Evolutionary conservation across 2,113 vertebrate species (phyloP).

Genomic region (Sceloporus tristichus): DNA sequence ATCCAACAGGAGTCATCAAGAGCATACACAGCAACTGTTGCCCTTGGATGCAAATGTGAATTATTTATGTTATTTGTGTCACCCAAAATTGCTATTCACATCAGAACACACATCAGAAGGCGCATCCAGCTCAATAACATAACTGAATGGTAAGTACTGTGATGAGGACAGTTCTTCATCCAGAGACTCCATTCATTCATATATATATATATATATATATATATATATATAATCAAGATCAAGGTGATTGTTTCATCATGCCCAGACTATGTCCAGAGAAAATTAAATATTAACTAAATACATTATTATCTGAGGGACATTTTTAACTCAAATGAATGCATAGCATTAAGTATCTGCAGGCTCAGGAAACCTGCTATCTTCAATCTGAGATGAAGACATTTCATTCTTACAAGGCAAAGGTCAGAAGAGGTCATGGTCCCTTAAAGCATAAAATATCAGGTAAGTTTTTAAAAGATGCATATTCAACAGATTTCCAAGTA

Average conservation of each 20-base stretch:
- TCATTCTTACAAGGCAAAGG: slow-evolving; percentile 1
- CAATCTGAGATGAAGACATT: slow-evolving; percentile 9
- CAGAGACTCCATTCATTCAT: too few relatives aligned
- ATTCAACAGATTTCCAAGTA: slow-evolving; percentile 47
- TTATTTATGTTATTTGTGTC: too few relatives aligned
- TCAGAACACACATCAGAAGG: too few relatives aligned
- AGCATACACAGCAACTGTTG: too few relatives aligned
- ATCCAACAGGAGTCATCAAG: too few relatives aligned
- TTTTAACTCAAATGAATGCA: slow-evolving; percentile 16
- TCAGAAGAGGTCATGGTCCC: neutral
- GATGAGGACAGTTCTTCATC: too few relatives aligned
- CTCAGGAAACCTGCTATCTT: slow-evolving; percentile 26
- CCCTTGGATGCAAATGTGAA: too few relatives aligned
- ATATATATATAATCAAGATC: too few relatives aligned
- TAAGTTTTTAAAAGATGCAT: slow-evolving; percentile 54
- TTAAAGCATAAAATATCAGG: slow-evolving; percentile 53
- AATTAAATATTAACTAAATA: neutral
- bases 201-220: too few relatives aligned
- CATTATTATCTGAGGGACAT: neutral
- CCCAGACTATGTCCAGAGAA: neutral
- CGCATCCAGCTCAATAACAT: too few relatives aligned
- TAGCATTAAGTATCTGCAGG: slow-evolving; percentile 6
- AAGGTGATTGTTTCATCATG: neutral
- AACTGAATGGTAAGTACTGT: too few relatives aligned
- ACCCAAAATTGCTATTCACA: too few relatives aligned